These are phyloP conservation scores for Helarctos malayanus DNA, from an alignment of 2,797 vertebrate genomes.

Conservation along the genomic window DNA sequence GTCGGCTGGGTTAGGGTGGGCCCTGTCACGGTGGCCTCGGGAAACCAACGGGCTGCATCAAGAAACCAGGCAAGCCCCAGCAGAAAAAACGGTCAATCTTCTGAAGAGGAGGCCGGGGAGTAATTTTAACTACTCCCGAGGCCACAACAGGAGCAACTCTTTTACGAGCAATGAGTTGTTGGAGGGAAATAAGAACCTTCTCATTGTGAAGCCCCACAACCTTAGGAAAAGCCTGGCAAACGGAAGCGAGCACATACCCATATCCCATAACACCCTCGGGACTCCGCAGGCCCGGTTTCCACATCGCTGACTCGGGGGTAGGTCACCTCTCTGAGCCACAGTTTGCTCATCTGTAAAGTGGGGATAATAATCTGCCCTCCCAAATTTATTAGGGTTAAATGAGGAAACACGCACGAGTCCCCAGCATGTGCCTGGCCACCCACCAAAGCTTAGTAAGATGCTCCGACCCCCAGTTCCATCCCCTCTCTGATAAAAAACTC, in stretches of 20 bases:
- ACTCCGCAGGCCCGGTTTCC: neutral
- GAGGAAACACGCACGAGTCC: neutral
- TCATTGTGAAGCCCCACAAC: neutral
- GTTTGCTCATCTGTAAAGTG: neutral
- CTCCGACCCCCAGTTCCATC: accelerated
- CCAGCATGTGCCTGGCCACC: accelerated
- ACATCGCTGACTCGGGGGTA: neutral
- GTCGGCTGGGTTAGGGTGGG: too few species aligned
- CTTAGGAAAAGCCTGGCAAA: neutral
- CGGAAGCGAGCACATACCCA: accelerated
- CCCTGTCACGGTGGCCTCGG: neutral
- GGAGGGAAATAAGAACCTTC: neutral
- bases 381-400: too few species aligned
- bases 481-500: neutral
- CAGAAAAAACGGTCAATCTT: neutral
- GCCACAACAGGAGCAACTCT: neutral
- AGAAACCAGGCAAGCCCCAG: neutral
- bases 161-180: accelerated
- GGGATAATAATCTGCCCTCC: neutral
- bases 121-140: neutral
- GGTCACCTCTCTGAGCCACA: neutral
- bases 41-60: neutral
- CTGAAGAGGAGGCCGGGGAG: too few species aligned
- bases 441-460: accelerated
- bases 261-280: too few species aligned